Conservation (phyloP, 2,797 vertebrate genomes). For the Lepilemur ruficaudatus region DNA sequence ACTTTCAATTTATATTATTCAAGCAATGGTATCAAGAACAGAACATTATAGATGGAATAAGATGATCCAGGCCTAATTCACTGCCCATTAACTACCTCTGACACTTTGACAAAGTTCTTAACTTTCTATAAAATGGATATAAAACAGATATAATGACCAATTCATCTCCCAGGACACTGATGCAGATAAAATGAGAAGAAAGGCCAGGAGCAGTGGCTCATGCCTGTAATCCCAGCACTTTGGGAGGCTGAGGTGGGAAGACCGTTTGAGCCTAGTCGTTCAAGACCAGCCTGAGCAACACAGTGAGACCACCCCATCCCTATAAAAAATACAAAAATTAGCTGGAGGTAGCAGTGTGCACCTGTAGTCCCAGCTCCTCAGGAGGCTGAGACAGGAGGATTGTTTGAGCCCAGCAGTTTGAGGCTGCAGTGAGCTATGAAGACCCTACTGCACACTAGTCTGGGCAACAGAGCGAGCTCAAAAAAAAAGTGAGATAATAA, state of each 20-base stretch:
- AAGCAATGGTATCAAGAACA: background rate
- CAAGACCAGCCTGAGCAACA: background rate
- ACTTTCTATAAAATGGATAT: constrained; percentile 6
- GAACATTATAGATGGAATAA: background rate
- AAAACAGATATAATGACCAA: background rate
- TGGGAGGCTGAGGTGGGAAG: background rate
- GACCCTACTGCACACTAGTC: background rate
- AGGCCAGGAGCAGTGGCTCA: background rate
- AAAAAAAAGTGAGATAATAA: background rate
- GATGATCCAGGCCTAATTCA: background rate
- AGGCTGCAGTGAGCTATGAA: background rate
- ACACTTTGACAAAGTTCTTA: background rate
- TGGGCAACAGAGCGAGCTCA: background rate
- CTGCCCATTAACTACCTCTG: background rate
- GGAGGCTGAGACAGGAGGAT: background rate
- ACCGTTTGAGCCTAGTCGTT: background rate
- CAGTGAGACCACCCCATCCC: background rate
- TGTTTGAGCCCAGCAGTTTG: background rate
- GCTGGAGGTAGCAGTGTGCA: background rate
- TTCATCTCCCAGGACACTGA: background rate
- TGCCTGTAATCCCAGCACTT: background rate
- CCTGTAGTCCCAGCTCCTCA: background rate
- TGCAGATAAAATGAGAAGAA: background rate
- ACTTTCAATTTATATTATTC: background rate
- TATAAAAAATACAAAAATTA: background rate